Base-by-base conservation (phyloP, 1,140 invertebrate genomes). In the Probaryconus sp. region DNA sequence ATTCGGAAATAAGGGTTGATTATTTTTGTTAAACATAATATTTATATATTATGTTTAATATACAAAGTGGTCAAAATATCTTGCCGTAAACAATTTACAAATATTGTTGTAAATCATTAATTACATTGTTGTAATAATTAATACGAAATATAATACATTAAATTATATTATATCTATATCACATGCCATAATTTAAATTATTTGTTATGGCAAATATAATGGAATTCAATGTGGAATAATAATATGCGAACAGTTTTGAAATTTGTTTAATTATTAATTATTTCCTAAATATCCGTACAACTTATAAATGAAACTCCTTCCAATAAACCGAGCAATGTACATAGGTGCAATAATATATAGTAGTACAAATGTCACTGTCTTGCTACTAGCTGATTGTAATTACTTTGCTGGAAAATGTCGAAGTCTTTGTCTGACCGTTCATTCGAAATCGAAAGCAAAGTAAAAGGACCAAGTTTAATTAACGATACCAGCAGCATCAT, bases 401-500 rank as follows among this genome's bases (percentile, higher is more conserved):
- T 76, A 71, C 68, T 76, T 76, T 71, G 50, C 63, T 68, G 51
- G 67, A 76, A 76, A 76, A 76, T 63, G 67, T 76, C 74, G 56
- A 76, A 71, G 67, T 71, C 74, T 71, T 70, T 76, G 67, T 71
- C 68, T 58, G 37, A 51, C 43, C 63, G 43, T 76, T 71, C 53
- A 70, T 71, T 76, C 51, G 50, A 70, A 76, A 76, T 76, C 67
- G 73, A 76, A 76, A 76, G 61, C 53, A 61, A 70, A 76, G 73
- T 67, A 76, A 76, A 76, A 70, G 73, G 67, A 70, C 67, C 58
- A 71, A 76, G 67, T 76, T 76, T 76, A 76, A 76, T 76, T 76
- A 76, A 76, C 68, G 74, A 76, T 76, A 76, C 74, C 74, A 72
- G 67, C 65, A 70, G 61, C 74, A 77, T 77, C 74, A 77, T 77